phyloP scores from a whole-genome alignment of 2,113 vertebrate species.

The Peucedramus taeniatus region DNA sequence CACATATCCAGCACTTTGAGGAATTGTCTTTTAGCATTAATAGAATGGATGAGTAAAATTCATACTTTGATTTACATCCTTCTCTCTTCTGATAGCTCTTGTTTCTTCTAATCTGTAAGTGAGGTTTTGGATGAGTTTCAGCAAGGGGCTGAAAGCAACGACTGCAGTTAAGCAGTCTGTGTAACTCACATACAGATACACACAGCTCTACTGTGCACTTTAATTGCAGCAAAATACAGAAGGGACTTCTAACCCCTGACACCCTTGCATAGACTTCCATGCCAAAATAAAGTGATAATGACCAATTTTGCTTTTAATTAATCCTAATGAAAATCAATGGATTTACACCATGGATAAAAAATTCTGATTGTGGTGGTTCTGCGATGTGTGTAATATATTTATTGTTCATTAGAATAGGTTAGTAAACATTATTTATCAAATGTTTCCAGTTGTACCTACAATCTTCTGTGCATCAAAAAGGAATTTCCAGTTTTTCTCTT shows the following conservation, averaged over 20 bases:
- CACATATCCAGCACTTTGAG: conserved; percentile 29
- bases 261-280: not conserved
- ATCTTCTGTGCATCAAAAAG: not conserved
- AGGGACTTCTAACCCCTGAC: not conserved
- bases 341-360: not conserved
- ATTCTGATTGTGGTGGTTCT: not conserved
- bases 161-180: not conserved
- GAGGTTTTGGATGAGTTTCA: conserved; percentile 30
- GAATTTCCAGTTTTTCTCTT: not conserved
- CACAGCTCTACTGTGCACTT: not conserved
- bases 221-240: not conserved
- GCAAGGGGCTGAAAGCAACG: not conserved
- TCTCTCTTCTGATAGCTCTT: not conserved
- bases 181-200: not conserved
- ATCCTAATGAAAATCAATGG: not conserved
- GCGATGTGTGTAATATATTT: not conserved
- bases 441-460: not conserved
- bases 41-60: conserved; percentile 26
- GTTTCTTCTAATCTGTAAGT: not conserved
- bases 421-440: not conserved
- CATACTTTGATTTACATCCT: conserved; percentile 15
- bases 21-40: conserved; percentile 52
- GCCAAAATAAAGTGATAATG: not conserved
- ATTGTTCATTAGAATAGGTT: not conserved
- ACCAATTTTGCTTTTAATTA: not conserved